A percentile compares a stretch with the other conserved stretches of the same genome.
Conservation (phyloP, 1,140 invertebrate species). For the Venturia canescens region DNA sequence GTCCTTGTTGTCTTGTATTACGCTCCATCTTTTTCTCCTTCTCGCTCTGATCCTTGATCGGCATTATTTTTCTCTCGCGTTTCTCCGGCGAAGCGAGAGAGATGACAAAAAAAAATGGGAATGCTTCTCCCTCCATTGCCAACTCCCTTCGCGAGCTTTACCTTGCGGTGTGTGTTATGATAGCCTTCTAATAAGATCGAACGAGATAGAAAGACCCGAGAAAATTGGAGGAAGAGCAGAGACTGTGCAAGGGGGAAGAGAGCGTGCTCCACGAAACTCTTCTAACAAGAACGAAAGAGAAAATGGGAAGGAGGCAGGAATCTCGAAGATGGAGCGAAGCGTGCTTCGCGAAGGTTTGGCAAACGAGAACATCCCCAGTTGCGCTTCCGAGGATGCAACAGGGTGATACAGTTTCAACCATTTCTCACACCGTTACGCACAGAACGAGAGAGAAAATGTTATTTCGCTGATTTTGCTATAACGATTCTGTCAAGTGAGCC, state of each 20-base stretch:
- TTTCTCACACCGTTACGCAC: neutral
- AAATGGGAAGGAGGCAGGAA: neutral
- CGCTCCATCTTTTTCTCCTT: constrained; percentile 25
- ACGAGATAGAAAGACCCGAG: neutral
- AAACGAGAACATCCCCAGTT: constrained; percentile 1
- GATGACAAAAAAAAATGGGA: constrained; percentile 47
- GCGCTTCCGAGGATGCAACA: neutral
- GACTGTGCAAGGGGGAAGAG: no score
- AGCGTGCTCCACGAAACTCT: constrained; percentile 64
- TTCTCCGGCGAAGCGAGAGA: constrained; percentile 40
- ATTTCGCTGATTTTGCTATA: neutral
- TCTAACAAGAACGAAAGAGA: constrained; percentile 44
- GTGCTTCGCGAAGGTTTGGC: neutral
- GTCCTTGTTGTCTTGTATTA: constrained; percentile 66
- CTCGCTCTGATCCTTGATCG: neutral
- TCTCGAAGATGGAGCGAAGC: neutral
- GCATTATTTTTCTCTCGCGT: constrained; percentile 35
- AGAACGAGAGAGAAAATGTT: neutral
- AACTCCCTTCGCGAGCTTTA: constrained; percentile 60
- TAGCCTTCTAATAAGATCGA: constrained; percentile 54
- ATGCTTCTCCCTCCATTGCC: constrained; percentile 54
- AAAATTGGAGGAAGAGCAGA: no score
- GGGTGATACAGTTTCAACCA: neutral
- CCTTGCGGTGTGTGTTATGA: constrained; percentile 65
- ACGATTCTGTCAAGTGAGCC: neutral